These are phyloP conservation scores for Myathropa florea DNA, from an alignment of 2,888 invertebrate species.

Conservation along the genomic window DNA sequence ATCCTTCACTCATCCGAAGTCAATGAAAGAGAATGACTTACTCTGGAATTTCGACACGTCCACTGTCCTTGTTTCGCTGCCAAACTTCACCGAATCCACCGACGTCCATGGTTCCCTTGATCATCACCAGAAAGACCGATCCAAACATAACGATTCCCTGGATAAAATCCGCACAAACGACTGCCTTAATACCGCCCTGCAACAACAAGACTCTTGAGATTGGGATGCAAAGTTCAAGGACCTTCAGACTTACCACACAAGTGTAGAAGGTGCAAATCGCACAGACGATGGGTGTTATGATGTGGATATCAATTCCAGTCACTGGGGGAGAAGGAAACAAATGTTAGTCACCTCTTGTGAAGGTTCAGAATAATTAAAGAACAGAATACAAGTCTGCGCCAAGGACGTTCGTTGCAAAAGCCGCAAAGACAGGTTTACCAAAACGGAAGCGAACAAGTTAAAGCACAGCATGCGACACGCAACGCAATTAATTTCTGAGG, in stretches of 20 bases:
- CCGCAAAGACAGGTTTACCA: too few relatives aligned
- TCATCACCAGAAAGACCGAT: conserved; percentile 86
- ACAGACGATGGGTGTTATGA: conserved; percentile 90
- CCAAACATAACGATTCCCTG: conserved; percentile 89
- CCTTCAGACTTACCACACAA: conserved; percentile 85
- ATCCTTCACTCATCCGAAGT: background rate
- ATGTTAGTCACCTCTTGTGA: background rate
- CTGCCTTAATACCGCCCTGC: conserved; percentile 89
- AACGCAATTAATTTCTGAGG: background rate
- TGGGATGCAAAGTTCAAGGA: conserved; percentile 73
- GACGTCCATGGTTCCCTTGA: conserved; percentile 87
- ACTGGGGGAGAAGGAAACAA: conserved; percentile 71
- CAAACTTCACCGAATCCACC: conserved; percentile 86
- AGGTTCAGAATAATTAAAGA: background rate
- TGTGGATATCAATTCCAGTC: conserved; percentile 88
- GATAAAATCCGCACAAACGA: conserved; percentile 90
- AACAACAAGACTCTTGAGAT: background rate
- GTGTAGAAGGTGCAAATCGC: conserved; percentile 92
- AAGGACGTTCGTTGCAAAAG: background rate
- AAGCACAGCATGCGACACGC: background rate
- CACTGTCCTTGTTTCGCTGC: conserved; percentile 85
- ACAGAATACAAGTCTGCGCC: background rate
- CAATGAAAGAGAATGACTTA: conserved; percentile 78
- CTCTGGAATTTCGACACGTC: conserved; percentile 87
- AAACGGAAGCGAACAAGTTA: too few relatives aligned